phyloP scores from a whole-genome alignment of 2,113 vertebrate species.

The Tyrannus savana region DNA sequence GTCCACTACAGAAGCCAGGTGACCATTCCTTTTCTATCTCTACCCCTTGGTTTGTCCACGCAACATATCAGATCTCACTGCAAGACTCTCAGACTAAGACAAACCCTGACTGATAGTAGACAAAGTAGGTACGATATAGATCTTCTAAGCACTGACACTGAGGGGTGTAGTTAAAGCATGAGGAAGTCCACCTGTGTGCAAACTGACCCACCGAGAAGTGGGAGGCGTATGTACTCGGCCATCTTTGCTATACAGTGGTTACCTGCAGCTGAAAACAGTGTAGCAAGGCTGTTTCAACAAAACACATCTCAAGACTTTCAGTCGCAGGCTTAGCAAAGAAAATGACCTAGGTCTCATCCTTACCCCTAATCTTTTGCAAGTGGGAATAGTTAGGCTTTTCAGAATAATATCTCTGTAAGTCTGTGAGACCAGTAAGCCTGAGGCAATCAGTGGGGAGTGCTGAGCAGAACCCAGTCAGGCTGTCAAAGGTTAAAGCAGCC shows the following conservation, averaged over 20 bases:
- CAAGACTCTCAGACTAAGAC: not conserved
- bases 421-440: not conserved
- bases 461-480: not conserved
- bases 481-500: not conserved
- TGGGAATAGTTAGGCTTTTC: not conserved
- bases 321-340: not conserved
- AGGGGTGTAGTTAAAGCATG: not conserved
- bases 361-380: not conserved
- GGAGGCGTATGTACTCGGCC: not conserved
- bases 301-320: not conserved
- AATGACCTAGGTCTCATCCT: fast-evolving
- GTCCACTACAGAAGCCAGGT: not conserved
- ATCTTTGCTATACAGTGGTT: not conserved
- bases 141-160: not conserved
- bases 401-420: not conserved
- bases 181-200: not conserved
- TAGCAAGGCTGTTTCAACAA: not conserved
- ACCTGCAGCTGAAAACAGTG: not conserved
- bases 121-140: not conserved
- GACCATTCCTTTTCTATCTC: not conserved
- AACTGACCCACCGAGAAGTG: not conserved
- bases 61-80: not conserved
- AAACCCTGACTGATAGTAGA: not conserved
- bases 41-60: not conserved
- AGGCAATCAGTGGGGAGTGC: not conserved